A percentile compares a stretch with the other conserved stretches of the same genome.
phyloP scores from a whole-genome alignment of 2,797 vertebrate genomes.

The Enteromius unitaeniatus region DNA sequence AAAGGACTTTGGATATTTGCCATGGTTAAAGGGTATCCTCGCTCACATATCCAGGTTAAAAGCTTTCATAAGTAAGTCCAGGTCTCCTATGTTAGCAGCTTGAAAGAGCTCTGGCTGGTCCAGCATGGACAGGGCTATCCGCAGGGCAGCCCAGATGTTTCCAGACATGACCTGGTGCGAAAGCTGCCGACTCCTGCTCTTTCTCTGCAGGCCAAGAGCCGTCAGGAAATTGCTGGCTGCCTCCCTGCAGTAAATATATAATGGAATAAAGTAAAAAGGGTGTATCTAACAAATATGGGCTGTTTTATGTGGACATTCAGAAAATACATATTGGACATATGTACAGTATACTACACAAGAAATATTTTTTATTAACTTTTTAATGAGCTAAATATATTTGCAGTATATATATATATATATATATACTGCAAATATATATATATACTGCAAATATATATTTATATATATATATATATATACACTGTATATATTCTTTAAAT shows the following conservation, averaged over 20 bases:
- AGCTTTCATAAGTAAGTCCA: conserved; percentile 94
- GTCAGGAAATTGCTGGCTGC: conserved; percentile 98
- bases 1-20: conserved; percentile 76
- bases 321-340: too few relatives aligned
- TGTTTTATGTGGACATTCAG: neutral
- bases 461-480: too few relatives aligned
- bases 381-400: neutral
- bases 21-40: conserved; percentile 61
- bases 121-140: conserved; percentile 97
- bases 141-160: conserved; percentile 97
- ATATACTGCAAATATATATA: too few relatives aligned
- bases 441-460: too few relatives aligned
- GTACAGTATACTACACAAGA: neutral
- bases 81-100: conserved; percentile 95
- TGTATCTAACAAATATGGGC: neutral
- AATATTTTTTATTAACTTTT: neutral
- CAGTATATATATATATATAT: too few relatives aligned
- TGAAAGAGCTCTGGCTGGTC: conserved; percentile 98
- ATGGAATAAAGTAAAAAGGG: neutral
- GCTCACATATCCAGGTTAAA: conserved; percentile 93
- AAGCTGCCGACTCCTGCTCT: conserved; percentile 92
- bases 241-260: conserved; percentile 80
- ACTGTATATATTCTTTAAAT: too few relatives aligned
- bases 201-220: conserved; percentile 94
- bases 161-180: conserved; percentile 96